phyloP scores from a whole-genome alignment of 2,888 invertebrate species.

The Sipunculus nudus region DNA sequence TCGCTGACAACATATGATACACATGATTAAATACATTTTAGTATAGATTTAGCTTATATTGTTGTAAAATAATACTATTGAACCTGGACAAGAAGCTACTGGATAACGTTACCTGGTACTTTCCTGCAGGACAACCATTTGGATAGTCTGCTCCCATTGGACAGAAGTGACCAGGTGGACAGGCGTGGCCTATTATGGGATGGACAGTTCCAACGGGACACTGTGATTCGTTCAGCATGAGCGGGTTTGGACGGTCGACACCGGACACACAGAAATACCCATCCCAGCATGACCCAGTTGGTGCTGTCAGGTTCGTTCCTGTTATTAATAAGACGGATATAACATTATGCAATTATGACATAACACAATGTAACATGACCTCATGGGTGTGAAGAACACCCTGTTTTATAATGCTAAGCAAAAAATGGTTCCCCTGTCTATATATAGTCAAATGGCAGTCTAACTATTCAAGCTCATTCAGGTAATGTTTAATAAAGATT shows the following conservation, averaged over 20 bases:
- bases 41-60: too few species aligned
- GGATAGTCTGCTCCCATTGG: slow-evolving; percentile 45
- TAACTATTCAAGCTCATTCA: too few species aligned
- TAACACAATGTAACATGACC: background rate
- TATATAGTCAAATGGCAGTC: too few species aligned
- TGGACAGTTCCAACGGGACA: slow-evolving; percentile 58
- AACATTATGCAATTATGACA: background rate
- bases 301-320: slow-evolving; percentile 34
- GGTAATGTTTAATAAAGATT: too few species aligned
- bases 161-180: slow-evolving; percentile 60
- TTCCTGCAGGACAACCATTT: slow-evolving; percentile 57
- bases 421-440: too few species aligned
- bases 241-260: slow-evolving; percentile 53
- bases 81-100: too few species aligned
- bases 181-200: slow-evolving; percentile 59
- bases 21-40: too few species aligned
- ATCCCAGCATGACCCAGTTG: slow-evolving; percentile 51
- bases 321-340: slow-evolving; percentile 1
- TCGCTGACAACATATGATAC: too few species aligned
- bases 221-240: slow-evolving; percentile 54
- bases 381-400: background rate
- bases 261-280: slow-evolving; percentile 60
- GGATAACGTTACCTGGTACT: slow-evolving; percentile 59
- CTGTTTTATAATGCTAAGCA: background rate
- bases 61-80: too few species aligned